A percentile compares a stretch with the other conserved stretches of the same genome.
phyloP scores from a whole-genome alignment of 2,797 vertebrate genomes.

The Tiaroga cobitis region DNA sequence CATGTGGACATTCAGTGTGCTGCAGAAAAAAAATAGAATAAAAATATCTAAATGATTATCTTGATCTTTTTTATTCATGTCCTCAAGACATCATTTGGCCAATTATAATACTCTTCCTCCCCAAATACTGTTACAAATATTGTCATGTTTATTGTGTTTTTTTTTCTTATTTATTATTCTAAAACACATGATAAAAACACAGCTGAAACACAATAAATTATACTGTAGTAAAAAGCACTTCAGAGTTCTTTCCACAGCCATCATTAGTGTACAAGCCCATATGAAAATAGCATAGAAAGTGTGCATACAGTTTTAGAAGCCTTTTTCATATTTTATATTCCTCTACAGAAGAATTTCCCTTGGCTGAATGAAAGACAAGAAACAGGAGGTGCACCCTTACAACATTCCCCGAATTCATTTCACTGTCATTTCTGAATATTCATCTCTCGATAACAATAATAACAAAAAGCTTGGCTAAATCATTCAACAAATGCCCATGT shows the following conservation, averaged over 20 bases:
- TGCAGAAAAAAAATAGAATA: not conserved
- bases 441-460: constrained; percentile 50
- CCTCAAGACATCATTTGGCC: not conserved
- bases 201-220: constrained; percentile 83
- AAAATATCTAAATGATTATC: not conserved
- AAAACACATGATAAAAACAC: constrained; percentile 82
- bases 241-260: constrained; percentile 74
- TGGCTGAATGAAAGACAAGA: constrained; percentile 70
- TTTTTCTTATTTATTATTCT: constrained; percentile 77
- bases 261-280: constrained; percentile 80
- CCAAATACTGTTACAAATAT: constrained; percentile 60
- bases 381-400: constrained; percentile 64
- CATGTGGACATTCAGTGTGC: constrained; percentile 53
- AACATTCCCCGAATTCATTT: constrained; percentile 64
- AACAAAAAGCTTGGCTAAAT: constrained; percentile 60
- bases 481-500: constrained; percentile 55
- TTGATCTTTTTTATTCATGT: not conserved
- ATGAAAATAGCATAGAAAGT: constrained; percentile 86
- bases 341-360: constrained; percentile 67
- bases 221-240: constrained; percentile 82
- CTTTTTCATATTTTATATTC: constrained; percentile 64
- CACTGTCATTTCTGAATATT: constrained; percentile 32
- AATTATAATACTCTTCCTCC: constrained; percentile 3
- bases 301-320: constrained; percentile 66
- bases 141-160: constrained; percentile 77